phyloP scores from a whole-genome alignment of 2,113 vertebrate species.

The Ciconia boyciana region DNA sequence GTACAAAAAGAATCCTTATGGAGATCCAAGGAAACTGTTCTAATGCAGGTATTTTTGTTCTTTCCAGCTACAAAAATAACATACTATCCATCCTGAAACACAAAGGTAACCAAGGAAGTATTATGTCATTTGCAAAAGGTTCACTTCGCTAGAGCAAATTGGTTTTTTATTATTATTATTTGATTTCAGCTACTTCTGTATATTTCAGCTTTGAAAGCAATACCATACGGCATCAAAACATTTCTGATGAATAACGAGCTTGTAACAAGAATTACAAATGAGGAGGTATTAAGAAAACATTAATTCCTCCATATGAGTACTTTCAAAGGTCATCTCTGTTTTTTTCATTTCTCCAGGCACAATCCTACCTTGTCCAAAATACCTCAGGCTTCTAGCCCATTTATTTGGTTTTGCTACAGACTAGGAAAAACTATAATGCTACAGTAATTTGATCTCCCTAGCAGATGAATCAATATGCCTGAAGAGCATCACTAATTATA shows the following conservation, averaged over 20 bases:
- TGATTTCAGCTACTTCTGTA: not conserved
- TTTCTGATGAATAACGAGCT: not conserved
- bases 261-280: constrained; percentile 17
- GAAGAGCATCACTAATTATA: constrained; percentile 5
- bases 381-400: not conserved
- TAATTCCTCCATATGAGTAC: not conserved
- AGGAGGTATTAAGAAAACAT: constrained; percentile 27
- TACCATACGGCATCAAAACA: not conserved
- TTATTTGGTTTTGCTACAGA: not conserved
- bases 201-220: constrained; percentile 30
- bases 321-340: constrained; percentile 46
- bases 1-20: not conserved
- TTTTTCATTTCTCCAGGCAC: not conserved
- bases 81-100: not conserved
- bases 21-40: not conserved
- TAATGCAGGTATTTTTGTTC: not conserved
- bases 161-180: not conserved
- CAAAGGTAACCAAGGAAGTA: not conserved
- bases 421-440: not conserved
- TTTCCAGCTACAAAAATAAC: not conserved
- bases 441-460: not conserved
- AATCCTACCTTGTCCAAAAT: not conserved
- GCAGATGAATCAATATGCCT: constrained; percentile 6
- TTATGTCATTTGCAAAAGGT: not conserved
- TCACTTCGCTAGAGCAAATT: not conserved